Evolutionary conservation across 64 coral and sea anemone genomes (phyloP).

Genomic region (Stylophora pistillata): DNA sequence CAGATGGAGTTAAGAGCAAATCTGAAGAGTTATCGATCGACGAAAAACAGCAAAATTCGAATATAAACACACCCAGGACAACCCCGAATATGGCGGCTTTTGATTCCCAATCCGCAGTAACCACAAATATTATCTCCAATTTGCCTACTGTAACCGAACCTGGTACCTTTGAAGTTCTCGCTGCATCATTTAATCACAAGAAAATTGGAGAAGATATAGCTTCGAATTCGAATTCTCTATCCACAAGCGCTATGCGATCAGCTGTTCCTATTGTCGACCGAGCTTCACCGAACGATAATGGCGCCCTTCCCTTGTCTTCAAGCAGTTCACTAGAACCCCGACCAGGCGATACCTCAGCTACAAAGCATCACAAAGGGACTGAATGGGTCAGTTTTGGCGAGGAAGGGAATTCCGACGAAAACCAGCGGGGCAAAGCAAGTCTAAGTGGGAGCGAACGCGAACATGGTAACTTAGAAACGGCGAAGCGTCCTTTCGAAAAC

Average conservation of each 20-base stretch:
- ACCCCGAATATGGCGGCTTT: constrained; percentile 34
- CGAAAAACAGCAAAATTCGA: not conserved
- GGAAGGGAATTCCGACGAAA: constrained; percentile 1
- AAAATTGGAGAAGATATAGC: not conserved
- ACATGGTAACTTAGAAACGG: not conserved
- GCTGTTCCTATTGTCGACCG: constrained; percentile 30
- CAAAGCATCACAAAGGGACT: not conserved
- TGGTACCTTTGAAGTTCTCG: not conserved
- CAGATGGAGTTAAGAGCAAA: not conserved
- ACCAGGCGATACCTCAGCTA: not conserved
- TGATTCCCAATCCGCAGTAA: constrained; percentile 39
- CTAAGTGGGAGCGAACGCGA: not conserved
- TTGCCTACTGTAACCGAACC: not conserved
- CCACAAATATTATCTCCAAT: constrained; percentile 47
- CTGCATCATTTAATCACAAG: not conserved
- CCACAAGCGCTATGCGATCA: constrained; percentile 16
- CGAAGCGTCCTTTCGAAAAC: not conserved
- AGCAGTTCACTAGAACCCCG: not conserved
- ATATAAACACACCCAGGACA: constrained; percentile 15
- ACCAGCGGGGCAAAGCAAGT: not conserved
- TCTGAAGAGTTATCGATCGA: not conserved
- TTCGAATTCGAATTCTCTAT: not conserved
- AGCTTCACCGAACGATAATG: not conserved
- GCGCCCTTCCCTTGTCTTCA: not conserved
- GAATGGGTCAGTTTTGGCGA: constrained; percentile 45